These are phyloP conservation scores for Ericerus pela DNA, from an alignment of 1,140 invertebrate genomes.

Conservation along the genomic window DNA sequence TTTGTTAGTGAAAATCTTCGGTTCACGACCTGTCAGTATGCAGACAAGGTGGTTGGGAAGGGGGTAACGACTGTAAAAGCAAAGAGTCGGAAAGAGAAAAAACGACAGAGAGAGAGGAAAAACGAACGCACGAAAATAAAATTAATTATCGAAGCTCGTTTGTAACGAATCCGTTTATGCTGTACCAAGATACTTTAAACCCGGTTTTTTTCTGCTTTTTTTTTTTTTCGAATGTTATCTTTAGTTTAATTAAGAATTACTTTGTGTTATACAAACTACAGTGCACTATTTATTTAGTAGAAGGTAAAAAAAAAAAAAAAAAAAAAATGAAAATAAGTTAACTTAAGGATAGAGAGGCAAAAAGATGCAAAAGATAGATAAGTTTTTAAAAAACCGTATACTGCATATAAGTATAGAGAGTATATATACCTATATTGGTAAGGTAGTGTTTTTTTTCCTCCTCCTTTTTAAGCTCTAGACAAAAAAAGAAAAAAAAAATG, in stretches of 20 bases:
- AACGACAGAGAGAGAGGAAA: not conserved
- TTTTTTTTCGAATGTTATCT: conserved; percentile 3
- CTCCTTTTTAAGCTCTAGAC: too few relatives aligned
- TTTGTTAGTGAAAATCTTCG: not conserved
- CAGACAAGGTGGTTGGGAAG: too few relatives aligned
- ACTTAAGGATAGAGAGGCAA: too few relatives aligned
- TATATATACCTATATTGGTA: too few relatives aligned
- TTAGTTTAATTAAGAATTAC: conserved; percentile 10
- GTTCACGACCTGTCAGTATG: conserved; percentile 1
- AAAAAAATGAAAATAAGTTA: not conserved
- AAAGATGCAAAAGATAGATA: not conserved
- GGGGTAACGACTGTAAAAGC: not conserved
- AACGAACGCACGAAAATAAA: conserved; percentile 2
- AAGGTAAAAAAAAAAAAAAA: conserved; percentile 5
- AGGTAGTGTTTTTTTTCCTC: too few relatives aligned
- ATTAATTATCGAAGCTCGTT: conserved; percentile 12
- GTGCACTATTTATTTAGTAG: conserved; percentile 6
- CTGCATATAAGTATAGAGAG: too few relatives aligned
- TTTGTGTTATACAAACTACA: conserved; percentile 10
- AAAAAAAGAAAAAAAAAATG: too few relatives aligned
- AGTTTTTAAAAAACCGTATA: not conserved
- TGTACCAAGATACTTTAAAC: conserved; percentile 8
- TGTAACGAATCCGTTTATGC: conserved; percentile 10
- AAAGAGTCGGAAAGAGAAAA: not conserved
- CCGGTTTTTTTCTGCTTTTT: not conserved